These are phyloP conservation scores for Mastacembelus armatus DNA, from an alignment of 2,797 vertebrate genomes.

Conservation along the genomic window DNA sequence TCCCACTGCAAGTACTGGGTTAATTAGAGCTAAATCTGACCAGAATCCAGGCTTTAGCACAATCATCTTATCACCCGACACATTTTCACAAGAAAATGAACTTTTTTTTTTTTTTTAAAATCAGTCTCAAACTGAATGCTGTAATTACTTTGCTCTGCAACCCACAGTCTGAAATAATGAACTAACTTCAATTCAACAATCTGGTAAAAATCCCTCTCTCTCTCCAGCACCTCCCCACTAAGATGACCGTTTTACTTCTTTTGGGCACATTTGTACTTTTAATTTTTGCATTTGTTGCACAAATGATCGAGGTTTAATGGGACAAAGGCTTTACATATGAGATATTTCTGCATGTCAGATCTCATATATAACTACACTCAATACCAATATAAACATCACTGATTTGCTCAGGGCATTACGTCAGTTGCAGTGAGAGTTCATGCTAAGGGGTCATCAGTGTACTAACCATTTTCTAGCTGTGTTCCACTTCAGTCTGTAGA, in stretches of 20 bases:
- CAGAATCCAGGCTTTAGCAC: conserved; percentile 7
- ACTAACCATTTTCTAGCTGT: not conserved
- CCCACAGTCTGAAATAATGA: not conserved
- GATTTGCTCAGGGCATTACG: too few species aligned
- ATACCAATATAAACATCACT: not conserved
- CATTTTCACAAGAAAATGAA: not conserved
- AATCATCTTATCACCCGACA: conserved; percentile 7
- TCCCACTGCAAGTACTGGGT: not conserved
- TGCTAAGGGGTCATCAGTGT: not conserved
- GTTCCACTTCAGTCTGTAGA: not conserved
- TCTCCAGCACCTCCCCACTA: not conserved
- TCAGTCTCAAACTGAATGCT: not conserved
- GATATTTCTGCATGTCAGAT: too few species aligned
- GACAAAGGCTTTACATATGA: not conserved
- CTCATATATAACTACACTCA: not conserved
- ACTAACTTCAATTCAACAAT: not conserved
- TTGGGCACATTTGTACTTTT: not conserved
- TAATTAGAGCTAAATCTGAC: conserved; percentile 6
- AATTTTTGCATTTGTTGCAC: not conserved
- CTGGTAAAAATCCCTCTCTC: not conserved
- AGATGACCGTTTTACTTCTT: not conserved
- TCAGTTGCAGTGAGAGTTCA: not conserved
- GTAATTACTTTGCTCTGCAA: not conserved
- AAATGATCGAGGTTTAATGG: not conserved
- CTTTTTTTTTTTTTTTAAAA: not conserved